Percentiles rank a stretch among this genome's conserved stretches.
phyloP scores from a whole-genome alignment of 2,888 invertebrate genomes.

The Lacanobia oleracea region DNA sequence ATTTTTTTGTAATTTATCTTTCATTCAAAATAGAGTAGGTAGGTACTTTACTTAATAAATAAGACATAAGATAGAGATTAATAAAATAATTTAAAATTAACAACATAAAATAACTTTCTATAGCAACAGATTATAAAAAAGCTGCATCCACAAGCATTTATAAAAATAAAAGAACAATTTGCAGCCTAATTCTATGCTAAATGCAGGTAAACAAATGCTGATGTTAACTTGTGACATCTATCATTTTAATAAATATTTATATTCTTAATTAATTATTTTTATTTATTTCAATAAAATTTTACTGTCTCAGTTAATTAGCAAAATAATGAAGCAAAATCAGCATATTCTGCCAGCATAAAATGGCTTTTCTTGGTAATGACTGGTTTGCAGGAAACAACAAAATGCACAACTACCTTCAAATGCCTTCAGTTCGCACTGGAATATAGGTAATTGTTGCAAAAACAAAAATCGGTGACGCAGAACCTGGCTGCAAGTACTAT shows the following conservation, averaged over 20 bases:
- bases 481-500: too few species aligned
- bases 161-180: neutral
- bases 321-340: too few species aligned
- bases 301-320: neutral
- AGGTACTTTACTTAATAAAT: neutral
- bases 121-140: neutral
- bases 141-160: neutral
- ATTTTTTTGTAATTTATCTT: neutral
- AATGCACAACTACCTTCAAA: too few species aligned
- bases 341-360: too few species aligned
- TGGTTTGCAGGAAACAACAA: too few species aligned
- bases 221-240: neutral
- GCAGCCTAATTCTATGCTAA: neutral
- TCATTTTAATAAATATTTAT: too few species aligned
- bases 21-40: neutral
- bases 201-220: neutral
- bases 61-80: neutral
- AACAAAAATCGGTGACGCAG: too few species aligned
- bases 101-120: slow-evolving; percentile 3
- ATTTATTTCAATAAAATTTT: neutral
- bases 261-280: too few species aligned
- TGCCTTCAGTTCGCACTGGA: too few species aligned
- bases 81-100: slow-evolving; percentile 2
- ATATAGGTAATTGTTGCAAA: too few species aligned
- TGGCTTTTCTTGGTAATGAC: too few species aligned